Evolutionary conservation across 2,888 invertebrate species (phyloP), one percentile per base, ranked within the genome.

Genomic region (Chouioia cunea): DNA sequence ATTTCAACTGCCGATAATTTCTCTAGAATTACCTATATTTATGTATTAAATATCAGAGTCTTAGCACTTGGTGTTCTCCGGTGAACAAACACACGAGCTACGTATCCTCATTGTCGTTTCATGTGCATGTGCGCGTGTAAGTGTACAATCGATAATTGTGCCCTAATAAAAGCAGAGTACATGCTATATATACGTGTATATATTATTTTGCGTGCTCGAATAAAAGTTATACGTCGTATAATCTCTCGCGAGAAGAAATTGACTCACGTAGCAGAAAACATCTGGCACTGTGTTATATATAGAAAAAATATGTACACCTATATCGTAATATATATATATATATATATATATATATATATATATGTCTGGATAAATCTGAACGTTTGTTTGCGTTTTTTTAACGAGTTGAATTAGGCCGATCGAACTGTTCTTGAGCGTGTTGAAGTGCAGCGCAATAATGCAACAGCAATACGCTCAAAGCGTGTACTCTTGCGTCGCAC

Each of bases 391-490:
- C 14, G 59, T 58, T n/a, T 16, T 8, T 15, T n/a, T 18, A 44
- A 14, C 23, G 12, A 54, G 54, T 14, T 56, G 64, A 23, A 20
- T 77, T 76, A 71, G 76, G 76, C 73, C 79, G 79, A 54, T 83
- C 81, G 68, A 79, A 59, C 36, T 73, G 73, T 73, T 85, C 91
- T 86, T 92, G 90, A 83, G 93, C 92, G 77, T 93, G 91, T 82
- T 97, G 97, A 71, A 97, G 89, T 2, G 96, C 97, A 3, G 97
- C 94, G 86, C 97, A 98, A 86, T 96, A 95, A 86, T 97, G 97
- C 76, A 98, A 88, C 93, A 97, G 94, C 75, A 97, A 90, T 64
- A 97, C 93, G 60, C 97, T 96, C 74, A 98, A 88, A 0, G 96
- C 96, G 85, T 95, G 95, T 8, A 96, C 93, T 79, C 95, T 92